These are phyloP conservation scores for Oncorhynchus kisutch DNA, from an alignment of 2,113 vertebrate genomes.

Conservation along the genomic window DNA sequence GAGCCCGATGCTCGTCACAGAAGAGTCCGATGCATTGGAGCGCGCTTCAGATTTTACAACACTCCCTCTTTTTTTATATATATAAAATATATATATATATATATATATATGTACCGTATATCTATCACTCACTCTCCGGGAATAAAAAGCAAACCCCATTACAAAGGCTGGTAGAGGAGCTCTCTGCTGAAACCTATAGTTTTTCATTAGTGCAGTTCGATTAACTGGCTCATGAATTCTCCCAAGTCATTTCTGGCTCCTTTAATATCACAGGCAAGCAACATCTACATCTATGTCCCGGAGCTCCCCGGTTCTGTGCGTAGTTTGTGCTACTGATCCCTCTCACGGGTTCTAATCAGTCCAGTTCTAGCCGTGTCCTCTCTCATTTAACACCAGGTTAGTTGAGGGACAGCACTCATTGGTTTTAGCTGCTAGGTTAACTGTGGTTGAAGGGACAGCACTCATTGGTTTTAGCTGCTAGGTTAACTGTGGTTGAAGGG, in stretches of 20 bases:
- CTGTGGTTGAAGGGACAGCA: not conserved
- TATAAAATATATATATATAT: too few relatives aligned
- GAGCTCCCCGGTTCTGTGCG: not conserved
- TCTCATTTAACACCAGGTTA: not conserved
- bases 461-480: not conserved
- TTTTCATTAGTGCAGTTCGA: constrained; percentile 16
- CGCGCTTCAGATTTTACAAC: not conserved
- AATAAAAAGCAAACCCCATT: constrained; percentile 10
- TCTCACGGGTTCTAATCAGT: not conserved
- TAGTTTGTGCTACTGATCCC: not conserved
- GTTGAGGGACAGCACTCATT: not conserved
- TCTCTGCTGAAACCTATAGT: constrained; percentile 3
- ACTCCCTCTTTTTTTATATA: too few relatives aligned
- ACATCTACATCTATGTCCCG: not conserved
- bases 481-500: not conserved
- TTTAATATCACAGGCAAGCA: constrained; percentile 1
- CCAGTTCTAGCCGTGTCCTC: not conserved
- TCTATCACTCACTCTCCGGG: not conserved
- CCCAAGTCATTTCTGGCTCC: constrained; percentile 4
- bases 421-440: not conserved
- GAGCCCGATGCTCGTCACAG: not conserved
- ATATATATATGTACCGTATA: too few relatives aligned
- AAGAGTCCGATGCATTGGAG: not conserved
- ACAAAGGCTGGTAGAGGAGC: constrained; percentile 8
- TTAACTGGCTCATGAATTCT: constrained; percentile 14